A percentile compares a stretch with the other conserved stretches of the same genome.
phyloP scores from a whole-genome alignment of 2,888 invertebrate species.

The Aelia acuminata region DNA sequence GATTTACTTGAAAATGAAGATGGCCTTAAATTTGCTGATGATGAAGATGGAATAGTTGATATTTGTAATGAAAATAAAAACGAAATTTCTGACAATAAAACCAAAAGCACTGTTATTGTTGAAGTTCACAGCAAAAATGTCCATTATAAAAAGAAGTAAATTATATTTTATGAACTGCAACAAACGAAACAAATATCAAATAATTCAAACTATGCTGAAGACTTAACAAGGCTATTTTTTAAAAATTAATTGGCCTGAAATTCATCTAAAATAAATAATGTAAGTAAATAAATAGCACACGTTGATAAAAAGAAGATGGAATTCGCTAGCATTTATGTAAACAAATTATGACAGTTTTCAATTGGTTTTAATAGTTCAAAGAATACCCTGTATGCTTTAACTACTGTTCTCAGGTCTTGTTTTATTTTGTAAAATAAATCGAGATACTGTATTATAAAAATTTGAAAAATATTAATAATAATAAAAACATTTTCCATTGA shows the following conservation, averaged over 20 bases:
- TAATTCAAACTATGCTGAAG: background rate
- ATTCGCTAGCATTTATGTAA: background rate
- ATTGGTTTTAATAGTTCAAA: background rate
- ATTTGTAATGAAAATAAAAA: slow-evolving; percentile 66
- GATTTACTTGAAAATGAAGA: slow-evolving; percentile 73
- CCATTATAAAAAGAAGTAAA: slow-evolving; percentile 58
- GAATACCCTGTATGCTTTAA: background rate
- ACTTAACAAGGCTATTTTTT: background rate
- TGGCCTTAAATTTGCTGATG: slow-evolving; percentile 80
- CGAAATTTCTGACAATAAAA: slow-evolving; percentile 40
- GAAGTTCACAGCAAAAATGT: slow-evolving; percentile 62
- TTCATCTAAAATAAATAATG: background rate
- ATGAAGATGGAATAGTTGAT: slow-evolving; percentile 70
- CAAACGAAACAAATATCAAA: background rate
- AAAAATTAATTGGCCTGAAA: background rate
- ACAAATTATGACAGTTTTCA: background rate
- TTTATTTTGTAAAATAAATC: background rate
- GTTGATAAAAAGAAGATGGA: background rate
- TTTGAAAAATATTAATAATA: background rate
- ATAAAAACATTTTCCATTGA: background rate
- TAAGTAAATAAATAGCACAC: background rate
- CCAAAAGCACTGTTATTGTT: slow-evolving; percentile 62
- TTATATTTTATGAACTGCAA: background rate
- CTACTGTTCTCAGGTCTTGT: background rate
- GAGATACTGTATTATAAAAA: background rate